Base-by-base conservation (phyloP, 2,113 vertebrate genomes). In the Crotophaga sulcirostris region DNA sequence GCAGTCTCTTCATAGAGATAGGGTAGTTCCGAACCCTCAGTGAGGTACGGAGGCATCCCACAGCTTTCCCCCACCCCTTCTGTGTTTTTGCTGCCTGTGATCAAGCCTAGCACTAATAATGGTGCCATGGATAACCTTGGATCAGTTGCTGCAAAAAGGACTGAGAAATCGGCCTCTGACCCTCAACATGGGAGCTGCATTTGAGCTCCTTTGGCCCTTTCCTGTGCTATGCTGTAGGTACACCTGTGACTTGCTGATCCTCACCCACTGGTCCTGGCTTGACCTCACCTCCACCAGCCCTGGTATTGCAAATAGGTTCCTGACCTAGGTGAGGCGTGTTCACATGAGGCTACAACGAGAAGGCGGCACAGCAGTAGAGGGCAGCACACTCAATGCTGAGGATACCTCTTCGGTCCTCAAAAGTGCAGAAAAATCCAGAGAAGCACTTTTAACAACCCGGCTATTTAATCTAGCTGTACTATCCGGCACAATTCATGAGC, bases 311-410 rank as follows among this genome's bases (percentile, higher is more conserved):
- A 60, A 12, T 38, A 42, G 3, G 28, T 2, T 63, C 25, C 51
- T 5, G n/a, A 34, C 6, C 11, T 1, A 0, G 11, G 24, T 4
- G 10, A 60, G 40, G 44, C 44, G 28, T 6, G n/a, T n/a, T n/a
- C n/a, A n/a, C n/a, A n/a, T n/a, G n/a, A n/a, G 10, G 54, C 58
- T 52, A 34, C 40, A 38, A 25, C 0, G 13, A 79, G 44, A 18
- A 87, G 55, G 34, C 59, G 47, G 81, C 0, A 3, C 29, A 84
- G 94, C 93, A 93, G 95, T 93, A 97, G 96, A 96, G 93, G 95
- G 95, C 96, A 97, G 95, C 96, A 97, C 95, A 94, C 91, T 87
- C 96, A 96, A 84, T 20, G 91, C 73, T 56, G 80, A 95, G 80
- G 80, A 82, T 45, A 42, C 44, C 34, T 75, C 76, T 13, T 29